A percentile compares a stretch with the other conserved stretches of the same genome.
These are phyloP conservation scores for Monopis laevigella DNA, from an alignment of 2,888 invertebrate genomes.

Conservation along the genomic window DNA sequence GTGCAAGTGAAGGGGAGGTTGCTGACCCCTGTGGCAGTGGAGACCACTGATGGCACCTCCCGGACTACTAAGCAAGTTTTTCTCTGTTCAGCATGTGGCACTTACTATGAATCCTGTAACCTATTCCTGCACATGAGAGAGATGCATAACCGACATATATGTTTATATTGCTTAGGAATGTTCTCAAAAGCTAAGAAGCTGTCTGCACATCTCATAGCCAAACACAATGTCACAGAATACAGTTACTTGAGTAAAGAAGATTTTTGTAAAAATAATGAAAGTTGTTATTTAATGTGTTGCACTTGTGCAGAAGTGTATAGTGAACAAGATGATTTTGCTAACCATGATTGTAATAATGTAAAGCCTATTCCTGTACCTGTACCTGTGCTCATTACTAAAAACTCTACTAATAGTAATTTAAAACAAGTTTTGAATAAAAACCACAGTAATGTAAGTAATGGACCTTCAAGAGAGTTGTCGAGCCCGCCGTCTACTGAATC, in stretches of 20 bases:
- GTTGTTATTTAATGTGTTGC: slow-evolving; percentile 82
- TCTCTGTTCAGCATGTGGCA: slow-evolving; percentile 83
- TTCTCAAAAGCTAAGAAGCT: slow-evolving; percentile 83
- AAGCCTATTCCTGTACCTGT: slow-evolving; percentile 60
- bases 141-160: slow-evolving; percentile 82
- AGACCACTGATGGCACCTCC: slow-evolving; percentile 54
- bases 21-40: slow-evolving; percentile 45
- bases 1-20: slow-evolving; percentile 51
- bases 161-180: slow-evolving; percentile 84
- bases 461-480: too few species aligned
- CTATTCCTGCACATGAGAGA: slow-evolving; percentile 86
- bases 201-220: slow-evolving; percentile 78
- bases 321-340: slow-evolving; percentile 78
- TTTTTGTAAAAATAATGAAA: slow-evolving; percentile 73
- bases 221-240: slow-evolving; percentile 80
- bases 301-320: slow-evolving; percentile 81
- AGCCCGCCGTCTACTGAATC: neutral
- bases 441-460: slow-evolving; percentile 35
- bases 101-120: slow-evolving; percentile 88
- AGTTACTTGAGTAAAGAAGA: slow-evolving; percentile 74
- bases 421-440: slow-evolving; percentile 31
- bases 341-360: slow-evolving; percentile 73
- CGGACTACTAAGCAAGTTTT: slow-evolving; percentile 81
- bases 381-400: slow-evolving; percentile 54
- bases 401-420: slow-evolving; percentile 39